Conservation (phyloP, 2,113 vertebrate genomes). For the Oreochromis spilurus region DNA sequence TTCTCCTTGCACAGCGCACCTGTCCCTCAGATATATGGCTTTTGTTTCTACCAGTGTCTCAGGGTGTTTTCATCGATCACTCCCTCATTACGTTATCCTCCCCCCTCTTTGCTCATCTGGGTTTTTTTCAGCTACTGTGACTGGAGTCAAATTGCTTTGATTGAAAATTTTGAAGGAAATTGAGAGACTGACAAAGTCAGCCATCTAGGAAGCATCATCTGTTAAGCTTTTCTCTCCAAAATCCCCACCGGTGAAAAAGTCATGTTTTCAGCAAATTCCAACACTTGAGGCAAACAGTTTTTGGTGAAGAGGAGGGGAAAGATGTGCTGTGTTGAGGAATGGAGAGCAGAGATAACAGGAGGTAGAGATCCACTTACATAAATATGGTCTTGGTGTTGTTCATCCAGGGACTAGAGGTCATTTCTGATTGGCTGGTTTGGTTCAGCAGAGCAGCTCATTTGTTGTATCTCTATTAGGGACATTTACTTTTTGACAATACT, state of each 20-base stretch:
- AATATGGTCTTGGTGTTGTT: neutral
- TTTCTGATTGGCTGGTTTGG: neutral
- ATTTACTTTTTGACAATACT: neutral
- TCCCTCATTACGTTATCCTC: neutral
- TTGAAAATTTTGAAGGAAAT: conserved; percentile 18
- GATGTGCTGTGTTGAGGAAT: neutral
- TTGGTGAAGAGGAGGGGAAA: neutral
- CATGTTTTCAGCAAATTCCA: neutral
- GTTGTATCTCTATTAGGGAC: neutral
- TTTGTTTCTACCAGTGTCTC: neutral
- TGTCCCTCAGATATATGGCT: neutral
- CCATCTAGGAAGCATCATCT: conserved; percentile 29
- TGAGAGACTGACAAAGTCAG: neutral
- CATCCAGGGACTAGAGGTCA: neutral
- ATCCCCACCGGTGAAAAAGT: neutral
- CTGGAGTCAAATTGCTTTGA: conserved; percentile 7
- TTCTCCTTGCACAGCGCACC: neutral
- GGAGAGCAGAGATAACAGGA: neutral
- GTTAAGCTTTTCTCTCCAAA: neutral
- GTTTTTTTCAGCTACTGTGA: neutral
- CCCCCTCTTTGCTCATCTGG: neutral
- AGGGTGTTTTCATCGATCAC: neutral
- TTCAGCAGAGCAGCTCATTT: conserved; percentile 1
- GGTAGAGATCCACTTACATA: neutral
- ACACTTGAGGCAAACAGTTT: neutral